These are phyloP conservation scores for Ferdinandea cuprea DNA, from an alignment of 2,888 invertebrate genomes.

Conservation along the genomic window DNA sequence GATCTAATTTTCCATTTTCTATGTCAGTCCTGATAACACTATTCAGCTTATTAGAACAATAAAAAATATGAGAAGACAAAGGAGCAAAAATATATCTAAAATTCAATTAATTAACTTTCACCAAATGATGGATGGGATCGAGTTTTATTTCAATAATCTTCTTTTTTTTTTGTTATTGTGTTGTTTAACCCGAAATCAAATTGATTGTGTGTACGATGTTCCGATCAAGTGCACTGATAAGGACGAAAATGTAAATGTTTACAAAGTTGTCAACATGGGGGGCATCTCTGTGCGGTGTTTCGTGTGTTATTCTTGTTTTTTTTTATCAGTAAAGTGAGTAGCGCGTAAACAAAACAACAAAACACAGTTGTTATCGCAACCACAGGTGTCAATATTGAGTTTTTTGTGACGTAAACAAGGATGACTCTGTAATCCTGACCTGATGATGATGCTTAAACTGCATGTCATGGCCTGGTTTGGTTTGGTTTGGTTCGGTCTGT, in stretches of 20 bases:
- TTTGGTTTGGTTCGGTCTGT: too few species aligned
- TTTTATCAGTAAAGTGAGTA: conserved; percentile 9
- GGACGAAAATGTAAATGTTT: conserved; percentile 36
- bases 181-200: conserved; percentile 28
- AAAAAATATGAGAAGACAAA: conserved; percentile 33
- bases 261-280: conserved; percentile 31
- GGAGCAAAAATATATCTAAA: not conserved
- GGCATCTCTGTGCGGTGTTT: not conserved
- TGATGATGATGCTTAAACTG: too few species aligned
- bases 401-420: conserved; percentile 12
- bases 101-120: too few species aligned
- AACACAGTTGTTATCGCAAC: not conserved
- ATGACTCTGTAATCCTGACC: too few species aligned
- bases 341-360: not conserved
- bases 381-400: conserved; percentile 2
- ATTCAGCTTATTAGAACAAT: conserved; percentile 41
- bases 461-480: too few species aligned
- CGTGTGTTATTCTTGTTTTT: too few species aligned
- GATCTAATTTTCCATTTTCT: conserved; percentile 46
- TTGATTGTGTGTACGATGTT: conserved; percentile 24
- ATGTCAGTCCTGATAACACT: conserved; percentile 45
- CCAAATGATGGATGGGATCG: not conserved
- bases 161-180: not conserved
- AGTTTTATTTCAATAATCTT: conserved; percentile 5
- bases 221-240: conserved; percentile 52